Evolutionary conservation across 2,797 vertebrate genomes (phyloP), one percentile per base, ranked within the genome.

Genomic region (Crenuchus spilurus): DNA sequence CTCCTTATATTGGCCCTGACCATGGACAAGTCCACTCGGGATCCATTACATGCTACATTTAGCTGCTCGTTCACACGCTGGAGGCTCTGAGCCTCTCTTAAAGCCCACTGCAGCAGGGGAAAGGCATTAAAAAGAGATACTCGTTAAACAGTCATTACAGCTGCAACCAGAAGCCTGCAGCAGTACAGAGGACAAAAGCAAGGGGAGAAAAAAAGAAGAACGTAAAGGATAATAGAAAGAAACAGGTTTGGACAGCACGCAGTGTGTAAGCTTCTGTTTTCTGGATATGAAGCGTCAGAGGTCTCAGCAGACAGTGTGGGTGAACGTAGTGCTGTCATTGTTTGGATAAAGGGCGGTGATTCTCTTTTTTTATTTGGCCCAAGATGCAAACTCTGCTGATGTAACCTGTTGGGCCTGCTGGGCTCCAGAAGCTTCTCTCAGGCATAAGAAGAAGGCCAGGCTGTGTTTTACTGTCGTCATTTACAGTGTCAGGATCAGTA

Each of bases 91-190:
- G 62, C 70, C 70, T 57, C 68, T 70, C 72, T 55, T 81, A 66
- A 77, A 65, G 48, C 22, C 69, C 79, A 39, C 60, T 42, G 72
- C 73, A 68, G 76, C 37, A 48, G 24, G 37, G 64, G 67, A 66
- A 75, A 74, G 74, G 49, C 80, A 84, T 87, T 84, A 87, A 84
- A 85, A 85, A 83, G 75, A 84, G 80, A 84, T 85, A 83, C 79
- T 84, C 82, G 70, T 85, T 85, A 84, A 85, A 85, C 66, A 76
- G 41, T 58, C 77, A 72, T 87, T 78, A 84, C 31, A 62, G 67
- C 71, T 26, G 46, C 72, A 75, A 77, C 78, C 80, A 84, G 80
- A 76, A 84, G 80, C 80, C 67, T 58, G 71, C 67, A 65, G 49
- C 48, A 62, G 57, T 63, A 72, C 46, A 41, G 65, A 65, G 68